Evolutionary conservation across 2,888 invertebrate species (phyloP).

Genomic region (Philhelius pedissequus): DNA sequence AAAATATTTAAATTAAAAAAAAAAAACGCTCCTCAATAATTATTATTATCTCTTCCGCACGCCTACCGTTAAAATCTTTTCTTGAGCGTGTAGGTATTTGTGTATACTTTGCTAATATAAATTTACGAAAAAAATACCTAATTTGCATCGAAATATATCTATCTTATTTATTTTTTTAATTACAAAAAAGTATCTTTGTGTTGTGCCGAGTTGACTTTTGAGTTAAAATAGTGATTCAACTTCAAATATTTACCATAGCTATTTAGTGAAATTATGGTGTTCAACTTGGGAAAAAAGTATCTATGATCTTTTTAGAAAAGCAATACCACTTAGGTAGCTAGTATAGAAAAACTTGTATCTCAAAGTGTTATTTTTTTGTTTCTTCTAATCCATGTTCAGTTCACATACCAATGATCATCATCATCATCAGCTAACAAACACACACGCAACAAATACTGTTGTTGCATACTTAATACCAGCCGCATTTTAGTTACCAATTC

Average conservation of each 20-base stretch:
- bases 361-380: slow-evolving; percentile 32
- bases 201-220: neutral
- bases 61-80: neutral
- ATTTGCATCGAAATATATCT: slow-evolving; percentile 48
- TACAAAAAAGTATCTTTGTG: slow-evolving; percentile 26
- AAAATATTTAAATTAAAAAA: neutral
- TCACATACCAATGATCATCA: slow-evolving; percentile 46
- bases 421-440: neutral
- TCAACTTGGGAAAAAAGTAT: neutral
- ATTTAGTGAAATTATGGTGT: slow-evolving; percentile 32
- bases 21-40: slow-evolving; percentile 5
- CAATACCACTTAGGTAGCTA: no score
- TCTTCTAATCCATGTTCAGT: slow-evolving; percentile 53
- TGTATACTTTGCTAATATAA: slow-evolving; percentile 19
- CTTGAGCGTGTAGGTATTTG: neutral
- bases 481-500: slow-evolving; percentile 16
- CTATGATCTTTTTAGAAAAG: slow-evolving; percentile 35
- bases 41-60: slow-evolving; percentile 15
- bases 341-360: slow-evolving; percentile 43
- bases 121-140: slow-evolving; percentile 10
- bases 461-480: slow-evolving; percentile 30
- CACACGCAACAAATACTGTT: slow-evolving; percentile 8
- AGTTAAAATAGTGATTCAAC: slow-evolving; percentile 10
- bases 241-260: slow-evolving; percentile 46
- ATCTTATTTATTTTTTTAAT: slow-evolving; percentile 7